These are phyloP conservation scores for Muscicapa striata DNA, from an alignment of 2,797 vertebrate genomes.

Conservation along the genomic window DNA sequence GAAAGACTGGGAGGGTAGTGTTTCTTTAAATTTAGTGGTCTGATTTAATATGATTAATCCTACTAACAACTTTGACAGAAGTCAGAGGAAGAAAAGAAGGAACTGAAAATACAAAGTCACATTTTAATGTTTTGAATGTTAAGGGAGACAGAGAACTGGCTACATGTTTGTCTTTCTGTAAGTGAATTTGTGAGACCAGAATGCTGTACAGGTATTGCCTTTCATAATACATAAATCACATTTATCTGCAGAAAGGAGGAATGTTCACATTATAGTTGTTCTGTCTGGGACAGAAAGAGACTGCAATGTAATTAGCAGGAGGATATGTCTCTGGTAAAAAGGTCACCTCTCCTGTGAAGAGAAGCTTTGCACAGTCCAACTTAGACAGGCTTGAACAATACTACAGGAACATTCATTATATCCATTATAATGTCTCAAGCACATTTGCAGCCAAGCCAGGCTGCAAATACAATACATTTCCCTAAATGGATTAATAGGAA, in stretches of 20 bases:
- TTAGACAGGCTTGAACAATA: background rate
- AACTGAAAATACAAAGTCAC: background rate
- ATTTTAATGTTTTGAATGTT: background rate
- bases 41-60: background rate
- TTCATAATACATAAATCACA: background rate
- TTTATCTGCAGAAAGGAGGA: background rate
- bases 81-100: background rate
- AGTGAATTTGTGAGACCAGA: background rate
- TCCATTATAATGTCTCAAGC: background rate
- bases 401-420: background rate
- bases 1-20: background rate
- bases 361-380: background rate
- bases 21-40: background rate
- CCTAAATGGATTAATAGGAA: constrained; percentile 18
- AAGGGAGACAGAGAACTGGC: background rate
- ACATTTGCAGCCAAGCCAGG: background rate
- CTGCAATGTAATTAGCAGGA: constrained; percentile 1
- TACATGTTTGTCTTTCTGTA: background rate
- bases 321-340: background rate
- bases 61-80: background rate
- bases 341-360: background rate
- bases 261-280: background rate
- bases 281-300: background rate
- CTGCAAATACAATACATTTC: background rate
- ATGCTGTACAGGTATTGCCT: background rate